Base-by-base conservation (phyloP, 2,797 vertebrate genomes). In the Glossophaga mutica region DNA sequence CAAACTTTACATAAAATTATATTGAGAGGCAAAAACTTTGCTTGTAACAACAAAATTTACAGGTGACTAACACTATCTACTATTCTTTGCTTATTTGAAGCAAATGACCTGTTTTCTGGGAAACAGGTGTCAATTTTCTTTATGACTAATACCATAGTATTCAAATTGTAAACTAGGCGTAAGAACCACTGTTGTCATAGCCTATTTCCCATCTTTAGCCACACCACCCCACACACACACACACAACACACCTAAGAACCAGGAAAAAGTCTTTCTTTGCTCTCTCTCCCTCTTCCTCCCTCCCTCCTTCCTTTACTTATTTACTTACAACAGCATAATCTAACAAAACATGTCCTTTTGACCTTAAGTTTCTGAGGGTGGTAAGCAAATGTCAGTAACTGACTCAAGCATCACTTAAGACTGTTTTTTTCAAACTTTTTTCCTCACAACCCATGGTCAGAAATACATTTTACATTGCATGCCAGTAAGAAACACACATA, bases 311-410 rank as follows among this genome's bases (percentile, higher is more conserved):
- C n/a, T 78, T 77, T 32, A 55, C 46, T 70, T 52, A 29, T 82
- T 91, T 96, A 89, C 89, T 97, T 94, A 91, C 82, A 94, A 95
- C 29, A 86, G 76, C 32, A 93, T 84, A 93, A 85, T 94, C 65
- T 90, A 95, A 73, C n/a, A 96, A 96, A 97, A 96, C 82, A 94
- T 94, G 91, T 91, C 96, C 87, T 95, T 95, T 87, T 97, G 94
- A 97, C 89, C 78, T 94, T 96, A 87, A 89, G 55, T 94, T 95
- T 95, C 76, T 96, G 48, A 74, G 24, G 90, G 55, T 70, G 26
- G 50, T 94, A 92, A 65, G 70, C 50, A 92, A 94, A 87, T 82
- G 67, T 68, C 22, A 74, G 74, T 83, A 95, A 92, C 65, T 74
- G 46, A 94, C 50, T 90, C 78, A 93, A 95, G 26, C 21, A 92